Conservation (phyloP, 2,888 invertebrate species). For the Yponomeuta plumbellus region DNA sequence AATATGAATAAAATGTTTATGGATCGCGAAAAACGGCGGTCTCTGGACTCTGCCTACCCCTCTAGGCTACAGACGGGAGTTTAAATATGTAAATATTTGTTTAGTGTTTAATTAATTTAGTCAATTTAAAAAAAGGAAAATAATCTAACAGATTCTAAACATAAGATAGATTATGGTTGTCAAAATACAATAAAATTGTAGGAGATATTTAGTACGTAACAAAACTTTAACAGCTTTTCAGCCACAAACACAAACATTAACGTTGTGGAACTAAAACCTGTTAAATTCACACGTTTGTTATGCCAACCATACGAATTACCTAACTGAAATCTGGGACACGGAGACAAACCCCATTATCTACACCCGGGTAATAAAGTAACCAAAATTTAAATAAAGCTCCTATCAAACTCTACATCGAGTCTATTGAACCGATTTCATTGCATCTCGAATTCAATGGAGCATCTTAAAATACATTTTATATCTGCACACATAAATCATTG, state of each 20-base stretch:
- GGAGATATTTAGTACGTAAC: neutral
- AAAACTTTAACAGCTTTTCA: neutral
- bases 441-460: neutral
- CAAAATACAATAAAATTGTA: neutral
- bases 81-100: no score
- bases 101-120: no score
- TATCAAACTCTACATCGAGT: neutral
- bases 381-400: neutral
- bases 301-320: neutral
- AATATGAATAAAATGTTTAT: no score
- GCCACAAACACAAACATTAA: neutral
- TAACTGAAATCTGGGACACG: neutral
- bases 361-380: neutral
- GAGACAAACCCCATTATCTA: neutral
- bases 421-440: neutral
- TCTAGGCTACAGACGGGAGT: no score
- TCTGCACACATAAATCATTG: slow-evolving; percentile 15
- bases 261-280: neutral
- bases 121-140: no score
- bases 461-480: neutral
- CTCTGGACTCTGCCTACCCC: no score
- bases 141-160: no score
- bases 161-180: no score
- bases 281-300: neutral
- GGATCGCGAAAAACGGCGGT: no score